phyloP scores from a whole-genome alignment of 2,888 invertebrate genomes.

The Trichogramma dendrolimi region DNA sequence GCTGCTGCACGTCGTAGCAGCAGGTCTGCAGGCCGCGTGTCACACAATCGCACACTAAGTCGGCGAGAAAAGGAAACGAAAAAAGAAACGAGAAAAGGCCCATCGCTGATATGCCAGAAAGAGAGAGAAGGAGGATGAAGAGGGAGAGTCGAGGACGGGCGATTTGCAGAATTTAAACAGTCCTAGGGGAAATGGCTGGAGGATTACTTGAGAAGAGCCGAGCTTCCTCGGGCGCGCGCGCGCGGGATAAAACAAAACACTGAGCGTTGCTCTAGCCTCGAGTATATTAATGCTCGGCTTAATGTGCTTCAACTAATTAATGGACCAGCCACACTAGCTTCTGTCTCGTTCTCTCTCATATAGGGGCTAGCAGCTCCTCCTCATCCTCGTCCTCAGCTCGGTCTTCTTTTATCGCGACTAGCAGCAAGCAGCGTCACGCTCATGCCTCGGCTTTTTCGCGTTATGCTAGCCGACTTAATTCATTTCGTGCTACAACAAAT shows the following conservation, averaged over 20 bases:
- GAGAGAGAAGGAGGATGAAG: background rate
- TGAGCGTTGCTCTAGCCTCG: slow-evolving; percentile 33
- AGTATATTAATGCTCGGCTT: slow-evolving; percentile 53
- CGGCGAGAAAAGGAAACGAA: background rate
- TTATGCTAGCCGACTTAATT: slow-evolving; percentile 12
- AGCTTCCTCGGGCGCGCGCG: slow-evolving; percentile 43
- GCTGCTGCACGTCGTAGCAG: too few species aligned
- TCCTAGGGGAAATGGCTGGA: slow-evolving; percentile 32
- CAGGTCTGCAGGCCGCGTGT: too few species aligned
- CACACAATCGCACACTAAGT: too few species aligned
- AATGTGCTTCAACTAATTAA: slow-evolving; percentile 52
- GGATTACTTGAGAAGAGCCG: slow-evolving; percentile 36
- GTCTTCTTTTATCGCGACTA: slow-evolving; percentile 27
- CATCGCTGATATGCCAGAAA: background rate
- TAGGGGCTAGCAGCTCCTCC: too few species aligned
- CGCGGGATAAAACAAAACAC: slow-evolving; percentile 53
- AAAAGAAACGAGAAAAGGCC: background rate
- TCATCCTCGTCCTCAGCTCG: slow-evolving; percentile 22
- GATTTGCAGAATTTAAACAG: slow-evolving; percentile 52
- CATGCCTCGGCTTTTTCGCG: slow-evolving; percentile 16
- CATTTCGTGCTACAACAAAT: slow-evolving; percentile 22
- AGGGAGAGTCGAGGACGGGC: slow-evolving; percentile 31
- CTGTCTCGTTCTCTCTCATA: slow-evolving; percentile 1
- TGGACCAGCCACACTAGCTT: slow-evolving; percentile 44
- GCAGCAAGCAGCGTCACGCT: slow-evolving; percentile 19